Evolutionary conservation across 2,888 invertebrate genomes (phyloP).

Genomic region (Ariolimax columbianus): DNA sequence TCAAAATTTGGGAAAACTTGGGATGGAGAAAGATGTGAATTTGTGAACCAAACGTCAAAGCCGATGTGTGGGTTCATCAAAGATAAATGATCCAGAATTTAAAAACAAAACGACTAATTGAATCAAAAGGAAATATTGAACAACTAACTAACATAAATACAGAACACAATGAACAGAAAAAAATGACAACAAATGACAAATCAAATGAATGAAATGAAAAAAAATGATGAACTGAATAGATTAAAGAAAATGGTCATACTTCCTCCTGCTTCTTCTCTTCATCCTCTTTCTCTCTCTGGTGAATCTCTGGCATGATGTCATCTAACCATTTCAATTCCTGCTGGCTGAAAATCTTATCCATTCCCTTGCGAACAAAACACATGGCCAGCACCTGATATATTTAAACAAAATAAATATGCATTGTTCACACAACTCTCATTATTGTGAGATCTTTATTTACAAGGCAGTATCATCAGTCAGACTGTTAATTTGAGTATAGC

Average conservation of each 20-base stretch:
- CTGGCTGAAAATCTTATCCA: constrained; percentile 77
- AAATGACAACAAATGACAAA: background rate
- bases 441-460: no score
- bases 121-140: no score
- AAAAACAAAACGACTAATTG: no score
- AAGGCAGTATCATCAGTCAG: no score
- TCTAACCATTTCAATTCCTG: constrained; percentile 77
- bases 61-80: no score
- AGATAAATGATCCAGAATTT: no score
- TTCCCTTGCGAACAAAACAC: constrained; percentile 76
- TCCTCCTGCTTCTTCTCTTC: constrained; percentile 64
- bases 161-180: background rate
- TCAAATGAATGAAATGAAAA: background rate
- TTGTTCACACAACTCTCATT: background rate
- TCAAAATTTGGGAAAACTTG: no score
- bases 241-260: constrained; percentile 36
- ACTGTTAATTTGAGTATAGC: no score
- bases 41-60: no score
- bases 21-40: no score
- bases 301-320: constrained; percentile 77
- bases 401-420: background rate
- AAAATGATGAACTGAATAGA: background rate
- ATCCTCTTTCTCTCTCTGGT: constrained; percentile 74
- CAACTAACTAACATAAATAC: background rate
- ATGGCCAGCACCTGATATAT: constrained; percentile 71